Conservation (phyloP, 2,113 vertebrate genomes). For the Phasianus colchicus region DNA sequence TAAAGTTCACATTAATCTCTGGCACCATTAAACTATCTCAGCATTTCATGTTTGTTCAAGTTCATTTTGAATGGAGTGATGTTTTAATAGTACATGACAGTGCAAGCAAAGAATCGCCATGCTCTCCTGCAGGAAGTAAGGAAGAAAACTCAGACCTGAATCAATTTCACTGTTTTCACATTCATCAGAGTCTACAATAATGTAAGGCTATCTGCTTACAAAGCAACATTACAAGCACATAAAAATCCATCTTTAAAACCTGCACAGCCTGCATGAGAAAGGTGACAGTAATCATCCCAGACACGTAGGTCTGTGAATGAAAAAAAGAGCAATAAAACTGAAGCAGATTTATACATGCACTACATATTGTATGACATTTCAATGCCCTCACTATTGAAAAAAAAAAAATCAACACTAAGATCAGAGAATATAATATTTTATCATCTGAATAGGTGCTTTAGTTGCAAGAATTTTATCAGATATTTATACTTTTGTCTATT, state of each 20-base stretch:
- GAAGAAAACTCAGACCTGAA: not conserved
- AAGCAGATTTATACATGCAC: not conserved
- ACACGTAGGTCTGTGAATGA: not conserved
- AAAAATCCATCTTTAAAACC: not conserved
- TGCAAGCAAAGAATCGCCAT: not conserved
- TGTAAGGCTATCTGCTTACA: not conserved
- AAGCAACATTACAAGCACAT: not conserved
- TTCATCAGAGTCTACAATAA: not conserved
- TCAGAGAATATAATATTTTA: not conserved
- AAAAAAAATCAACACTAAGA: not conserved
- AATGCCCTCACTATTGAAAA: not conserved
- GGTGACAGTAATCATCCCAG: not conserved
- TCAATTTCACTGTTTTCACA: not conserved
- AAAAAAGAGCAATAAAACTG: not conserved
- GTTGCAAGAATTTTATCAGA: not conserved
- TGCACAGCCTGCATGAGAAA: not conserved
- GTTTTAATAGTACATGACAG: not conserved
- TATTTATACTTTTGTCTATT: not conserved
- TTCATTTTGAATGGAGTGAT: not conserved
- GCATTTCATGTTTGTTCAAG: constrained; percentile 5
- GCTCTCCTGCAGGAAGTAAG: not conserved
- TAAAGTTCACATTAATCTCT: constrained; percentile 20
- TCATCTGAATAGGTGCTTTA: not conserved
- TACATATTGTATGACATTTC: not conserved
- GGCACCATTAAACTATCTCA: constrained; percentile 8